phyloP scores from a whole-genome alignment of 64 coral and sea anemone species.

The Catalaphyllia jardinei region DNA sequence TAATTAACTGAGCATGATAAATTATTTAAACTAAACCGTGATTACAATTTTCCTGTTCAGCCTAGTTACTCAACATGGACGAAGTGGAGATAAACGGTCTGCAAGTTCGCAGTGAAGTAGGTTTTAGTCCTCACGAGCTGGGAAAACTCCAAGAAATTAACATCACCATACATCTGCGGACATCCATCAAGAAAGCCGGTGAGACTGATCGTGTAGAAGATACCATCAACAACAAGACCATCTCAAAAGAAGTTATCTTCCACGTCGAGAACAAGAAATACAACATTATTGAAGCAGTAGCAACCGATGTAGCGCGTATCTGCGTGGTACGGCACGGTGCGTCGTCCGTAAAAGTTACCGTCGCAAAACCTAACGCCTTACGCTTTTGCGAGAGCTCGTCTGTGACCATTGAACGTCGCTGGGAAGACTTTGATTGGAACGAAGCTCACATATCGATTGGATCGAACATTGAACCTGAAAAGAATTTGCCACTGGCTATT shows the following conservation, averaged over 20 bases:
- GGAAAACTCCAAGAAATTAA: constrained; percentile 61
- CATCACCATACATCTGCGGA: constrained; percentile 27
- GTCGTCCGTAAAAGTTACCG: constrained; percentile 44
- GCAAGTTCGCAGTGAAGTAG: constrained; percentile 57
- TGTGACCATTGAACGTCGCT: constrained; percentile 43
- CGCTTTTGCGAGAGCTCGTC: constrained; percentile 43
- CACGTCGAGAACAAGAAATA: constrained; percentile 73
- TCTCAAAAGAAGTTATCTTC: constrained; percentile 56
- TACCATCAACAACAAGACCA: constrained; percentile 35
- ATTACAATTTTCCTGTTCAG: not conserved
- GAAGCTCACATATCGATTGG: constrained; percentile 61
- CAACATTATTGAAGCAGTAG: constrained; percentile 67
- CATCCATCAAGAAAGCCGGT: constrained; percentile 26
- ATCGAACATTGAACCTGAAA: constrained; percentile 52
- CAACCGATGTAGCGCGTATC: constrained; percentile 71
- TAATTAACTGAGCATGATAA: too few relatives aligned
- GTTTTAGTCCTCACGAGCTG: constrained; percentile 44
- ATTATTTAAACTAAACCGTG: not conserved
- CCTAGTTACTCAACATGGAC: constrained; percentile 30
- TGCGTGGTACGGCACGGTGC: constrained; percentile 43
- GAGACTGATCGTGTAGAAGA: constrained; percentile 47
- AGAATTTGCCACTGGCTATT: constrained; percentile 39
- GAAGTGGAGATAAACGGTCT: constrained; percentile 46
- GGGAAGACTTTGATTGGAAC: constrained; percentile 54
- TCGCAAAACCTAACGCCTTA: constrained; percentile 59